Conservation (phyloP, 2,113 vertebrate species). For the Grammatotria lemairii region DNA sequence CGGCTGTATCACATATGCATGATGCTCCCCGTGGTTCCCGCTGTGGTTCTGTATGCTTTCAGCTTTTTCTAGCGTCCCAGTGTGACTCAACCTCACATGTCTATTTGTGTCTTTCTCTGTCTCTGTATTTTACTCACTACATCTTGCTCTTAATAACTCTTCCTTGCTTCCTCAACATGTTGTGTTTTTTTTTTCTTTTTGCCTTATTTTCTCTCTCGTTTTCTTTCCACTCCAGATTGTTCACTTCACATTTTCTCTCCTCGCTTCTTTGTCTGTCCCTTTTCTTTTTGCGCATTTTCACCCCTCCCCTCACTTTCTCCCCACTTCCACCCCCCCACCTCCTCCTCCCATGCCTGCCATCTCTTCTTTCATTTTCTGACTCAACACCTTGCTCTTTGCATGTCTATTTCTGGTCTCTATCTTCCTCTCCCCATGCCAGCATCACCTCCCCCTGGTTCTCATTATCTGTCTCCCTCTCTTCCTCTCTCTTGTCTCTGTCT, state of each 20-base stretch:
- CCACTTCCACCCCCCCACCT: background rate
- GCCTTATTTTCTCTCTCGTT: background rate
- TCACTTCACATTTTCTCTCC: background rate
- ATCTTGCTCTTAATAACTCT: background rate
- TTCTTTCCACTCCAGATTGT: background rate
- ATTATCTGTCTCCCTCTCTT: conserved; percentile 61
- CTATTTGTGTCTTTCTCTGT: conserved; percentile 43
- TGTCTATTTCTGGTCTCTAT: conserved; percentile 75
- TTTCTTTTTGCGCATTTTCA: background rate
- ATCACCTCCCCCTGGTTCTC: conserved; percentile 71
- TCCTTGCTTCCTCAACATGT: background rate
- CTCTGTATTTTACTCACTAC: background rate
- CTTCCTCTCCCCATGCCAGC: conserved; percentile 66
- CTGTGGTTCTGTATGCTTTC: conserved; percentile 38
- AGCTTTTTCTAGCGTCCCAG: conserved; percentile 48
- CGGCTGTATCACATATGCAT: conserved; percentile 25
- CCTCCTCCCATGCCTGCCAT: conserved; percentile 19
- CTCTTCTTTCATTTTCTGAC: conserved; percentile 68
- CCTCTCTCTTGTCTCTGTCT: conserved; percentile 25
- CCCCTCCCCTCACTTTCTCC: background rate
- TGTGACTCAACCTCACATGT: conserved; percentile 60
- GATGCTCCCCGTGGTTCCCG: conserved; percentile 19
- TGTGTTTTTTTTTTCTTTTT: background rate
- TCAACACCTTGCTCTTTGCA: conserved; percentile 73
- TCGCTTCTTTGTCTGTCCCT: background rate